Conservation (phyloP, 2,113 vertebrate species). For the Callospermophilus lateralis region DNA sequence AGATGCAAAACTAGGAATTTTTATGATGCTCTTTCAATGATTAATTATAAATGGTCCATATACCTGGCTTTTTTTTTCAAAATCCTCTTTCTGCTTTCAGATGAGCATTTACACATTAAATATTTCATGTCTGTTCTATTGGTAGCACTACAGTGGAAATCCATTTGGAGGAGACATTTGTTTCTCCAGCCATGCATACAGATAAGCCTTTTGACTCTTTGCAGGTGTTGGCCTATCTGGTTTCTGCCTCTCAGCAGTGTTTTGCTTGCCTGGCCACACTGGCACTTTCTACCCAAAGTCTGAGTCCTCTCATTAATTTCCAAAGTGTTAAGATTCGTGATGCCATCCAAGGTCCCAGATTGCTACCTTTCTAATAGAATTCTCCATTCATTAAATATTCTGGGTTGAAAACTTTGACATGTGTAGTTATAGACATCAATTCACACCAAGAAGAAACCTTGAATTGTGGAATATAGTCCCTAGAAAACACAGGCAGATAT, state of each 20-base stretch:
- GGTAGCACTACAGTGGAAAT: background rate
- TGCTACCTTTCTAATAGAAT: background rate
- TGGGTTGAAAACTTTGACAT: background rate
- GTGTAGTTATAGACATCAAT: background rate
- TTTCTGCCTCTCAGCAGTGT: background rate
- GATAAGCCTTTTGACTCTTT: conserved; percentile 36
- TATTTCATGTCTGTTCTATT: conserved; percentile 52
- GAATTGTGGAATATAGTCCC: background rate
- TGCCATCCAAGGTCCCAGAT: background rate
- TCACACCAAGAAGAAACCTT: background rate
- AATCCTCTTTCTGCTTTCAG: background rate
- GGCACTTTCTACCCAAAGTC: background rate
- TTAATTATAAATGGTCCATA: conserved; percentile 16
- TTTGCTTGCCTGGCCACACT: background rate
- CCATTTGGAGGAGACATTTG: conserved; percentile 3
- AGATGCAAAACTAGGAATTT: background rate
- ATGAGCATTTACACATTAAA: conserved; percentile 16
- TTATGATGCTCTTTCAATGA: background rate
- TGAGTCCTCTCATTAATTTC: background rate
- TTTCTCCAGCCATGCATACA: conserved; percentile 33
- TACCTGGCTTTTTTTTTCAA: background rate
- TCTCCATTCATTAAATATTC: conserved; percentile 27
- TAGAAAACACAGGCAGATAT: background rate
- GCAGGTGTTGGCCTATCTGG: background rate
- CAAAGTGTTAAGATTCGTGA: background rate